Conservation (phyloP, 2,888 invertebrate genomes). For the Drosophila setosimentum region DNA sequence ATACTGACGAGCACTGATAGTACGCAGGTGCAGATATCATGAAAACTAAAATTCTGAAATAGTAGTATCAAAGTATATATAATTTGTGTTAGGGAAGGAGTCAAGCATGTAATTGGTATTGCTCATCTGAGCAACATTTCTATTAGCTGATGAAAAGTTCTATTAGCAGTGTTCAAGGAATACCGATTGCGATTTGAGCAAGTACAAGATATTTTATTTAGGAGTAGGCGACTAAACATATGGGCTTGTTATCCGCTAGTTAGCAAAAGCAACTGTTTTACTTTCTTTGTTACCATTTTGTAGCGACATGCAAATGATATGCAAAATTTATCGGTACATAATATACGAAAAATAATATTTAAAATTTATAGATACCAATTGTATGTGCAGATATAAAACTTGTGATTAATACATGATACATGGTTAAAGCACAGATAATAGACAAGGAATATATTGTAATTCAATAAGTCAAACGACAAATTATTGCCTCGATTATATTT, state of each 20-base stretch:
- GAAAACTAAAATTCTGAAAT: conserved; percentile 60
- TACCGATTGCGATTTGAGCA: conserved; percentile 14
- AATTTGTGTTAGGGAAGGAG: conserved; percentile 9
- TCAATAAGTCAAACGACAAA: not conserved
- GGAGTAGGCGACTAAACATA: not conserved
- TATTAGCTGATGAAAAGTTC: conserved; percentile 52
- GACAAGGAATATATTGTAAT: no score
- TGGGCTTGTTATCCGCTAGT: not conserved
- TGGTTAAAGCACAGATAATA: not conserved
- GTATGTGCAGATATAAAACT: not conserved
- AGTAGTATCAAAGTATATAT: conserved; percentile 1
- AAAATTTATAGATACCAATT: not conserved
- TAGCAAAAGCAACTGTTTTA: not conserved
- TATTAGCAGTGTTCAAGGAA: conserved; percentile 26
- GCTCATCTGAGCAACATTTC: conserved; percentile 58
- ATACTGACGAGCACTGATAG: conserved; percentile 60
- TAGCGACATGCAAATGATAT: not conserved
- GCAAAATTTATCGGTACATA: not conserved
- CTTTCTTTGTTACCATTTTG: not conserved
- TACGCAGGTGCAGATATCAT: conserved; percentile 40
- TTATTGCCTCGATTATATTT: not conserved
- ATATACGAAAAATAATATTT: not conserved
- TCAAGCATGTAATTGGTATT: conserved; percentile 43
- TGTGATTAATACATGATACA: not conserved
- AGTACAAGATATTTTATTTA: not conserved